Percentiles rank a stretch among this genome's conserved stretches.
These are phyloP conservation scores for Zosterops japonicus DNA, from an alignment of 2,113 vertebrate species.

Conservation along the genomic window DNA sequence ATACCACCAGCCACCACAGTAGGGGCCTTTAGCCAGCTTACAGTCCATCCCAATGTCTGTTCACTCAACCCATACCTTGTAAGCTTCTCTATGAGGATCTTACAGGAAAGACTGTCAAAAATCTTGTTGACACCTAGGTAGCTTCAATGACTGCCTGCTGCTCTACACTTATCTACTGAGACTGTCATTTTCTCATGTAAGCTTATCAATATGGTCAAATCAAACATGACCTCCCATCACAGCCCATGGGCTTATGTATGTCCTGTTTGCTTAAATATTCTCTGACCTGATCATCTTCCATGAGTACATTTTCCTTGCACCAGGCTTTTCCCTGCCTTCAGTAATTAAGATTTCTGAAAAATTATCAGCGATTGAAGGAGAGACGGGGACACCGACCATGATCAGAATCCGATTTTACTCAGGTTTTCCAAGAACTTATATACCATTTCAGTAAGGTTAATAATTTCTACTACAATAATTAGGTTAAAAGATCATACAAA, in stretches of 20 bases:
- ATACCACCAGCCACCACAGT: rapidly evolving
- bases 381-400: no score
- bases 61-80: background rate
- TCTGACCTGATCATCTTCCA: background rate
- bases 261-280: background rate
- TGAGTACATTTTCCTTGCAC: background rate
- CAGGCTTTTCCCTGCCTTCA: background rate
- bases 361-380: no score
- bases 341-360: background rate
- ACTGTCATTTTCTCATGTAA: background rate
- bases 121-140: background rate
- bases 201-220: background rate
- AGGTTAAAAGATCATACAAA: no score
- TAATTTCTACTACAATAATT: no score
- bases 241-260: rapidly evolving
- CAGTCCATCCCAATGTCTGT: background rate
- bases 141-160: rapidly evolving
- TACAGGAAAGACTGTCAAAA: background rate
- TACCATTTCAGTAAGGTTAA: no score
- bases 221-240: background rate
- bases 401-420: no score
- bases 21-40: background rate
- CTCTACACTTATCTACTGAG: background rate
- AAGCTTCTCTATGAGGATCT: background rate
- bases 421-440: no score